A percentile compares a stretch with the other conserved stretches of the same genome.
phyloP scores from a whole-genome alignment of 1,140 invertebrate species.

The Rhyacophila brunnea region DNA sequence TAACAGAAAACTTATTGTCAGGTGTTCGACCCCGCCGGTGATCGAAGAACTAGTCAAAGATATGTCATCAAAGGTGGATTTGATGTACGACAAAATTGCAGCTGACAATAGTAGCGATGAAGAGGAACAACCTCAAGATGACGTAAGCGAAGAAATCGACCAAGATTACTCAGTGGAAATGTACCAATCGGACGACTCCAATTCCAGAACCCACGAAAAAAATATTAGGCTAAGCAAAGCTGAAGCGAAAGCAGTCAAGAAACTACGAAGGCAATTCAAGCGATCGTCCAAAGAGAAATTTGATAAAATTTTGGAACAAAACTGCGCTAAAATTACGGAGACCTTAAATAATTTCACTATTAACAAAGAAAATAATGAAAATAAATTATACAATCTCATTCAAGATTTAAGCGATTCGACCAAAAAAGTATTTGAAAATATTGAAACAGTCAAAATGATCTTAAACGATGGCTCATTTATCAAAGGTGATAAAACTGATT shows the following conservation, averaged over 20 bases:
- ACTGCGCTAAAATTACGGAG: not conserved
- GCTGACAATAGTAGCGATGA: conserved; percentile 3
- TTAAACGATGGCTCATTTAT: too few relatives aligned
- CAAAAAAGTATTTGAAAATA: too few relatives aligned
- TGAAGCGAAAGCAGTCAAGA: not conserved
- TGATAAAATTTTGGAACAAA: not conserved
- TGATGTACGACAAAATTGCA: conserved; percentile 36
- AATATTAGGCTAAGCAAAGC: not conserved
- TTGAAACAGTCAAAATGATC: too few relatives aligned
- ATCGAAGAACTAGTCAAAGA: conserved; percentile 40
- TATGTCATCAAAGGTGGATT: conserved; percentile 45
- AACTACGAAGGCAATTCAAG: not conserved
- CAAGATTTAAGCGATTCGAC: too few relatives aligned
- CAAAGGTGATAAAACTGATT: too few relatives aligned
- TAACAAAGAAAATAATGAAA: not conserved
- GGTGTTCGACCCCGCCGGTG: conserved; percentile 36
- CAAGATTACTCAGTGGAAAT: conserved; percentile 10
- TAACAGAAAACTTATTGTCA: conserved; percentile 31
- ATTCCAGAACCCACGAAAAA: not conserved
- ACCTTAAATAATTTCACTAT: not conserved
- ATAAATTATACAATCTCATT: not conserved
- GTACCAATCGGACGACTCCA: conserved; percentile 4
- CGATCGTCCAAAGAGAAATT: not conserved
- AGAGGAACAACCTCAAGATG: conserved; percentile 3
- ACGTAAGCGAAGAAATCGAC: not conserved